Evolutionary conservation across 35 echinoderm and acorn worm species (phyloP).

Genomic region (Ophioderma brevispina): DNA sequence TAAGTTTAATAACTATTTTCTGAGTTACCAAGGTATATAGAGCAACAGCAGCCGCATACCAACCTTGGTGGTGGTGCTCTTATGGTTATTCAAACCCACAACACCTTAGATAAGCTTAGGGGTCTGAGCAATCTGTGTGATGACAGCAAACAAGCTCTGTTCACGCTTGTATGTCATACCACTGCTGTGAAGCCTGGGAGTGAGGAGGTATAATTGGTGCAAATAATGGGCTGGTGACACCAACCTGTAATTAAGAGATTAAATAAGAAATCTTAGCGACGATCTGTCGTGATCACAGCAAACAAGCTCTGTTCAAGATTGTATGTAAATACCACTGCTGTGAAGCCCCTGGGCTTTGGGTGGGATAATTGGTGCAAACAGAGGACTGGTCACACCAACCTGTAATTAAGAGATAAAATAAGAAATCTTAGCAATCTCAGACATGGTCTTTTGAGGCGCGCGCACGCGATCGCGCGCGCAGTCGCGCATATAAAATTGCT

Average conservation of each 20-base stretch:
- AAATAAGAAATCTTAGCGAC: too few species aligned
- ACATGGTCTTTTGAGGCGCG: too few species aligned
- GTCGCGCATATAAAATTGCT: too few species aligned
- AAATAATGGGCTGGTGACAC: constrained; percentile 73
- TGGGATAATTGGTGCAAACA: constrained; percentile 87
- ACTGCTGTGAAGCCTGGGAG: too few species aligned
- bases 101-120: constrained; percentile 91
- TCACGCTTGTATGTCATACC: constrained; percentile 94
- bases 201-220: constrained; percentile 86
- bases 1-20: too few species aligned
- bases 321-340: constrained; percentile 85
- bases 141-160: constrained; percentile 85
- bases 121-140: constrained; percentile 79
- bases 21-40: too few species aligned
- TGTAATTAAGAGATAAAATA: constrained; percentile 18
- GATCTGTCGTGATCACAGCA: constrained; percentile 81
- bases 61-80: constrained; percentile 79
- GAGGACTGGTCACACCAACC: constrained; percentile 70
- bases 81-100: constrained; percentile 97
- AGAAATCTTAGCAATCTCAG: too few species aligned
- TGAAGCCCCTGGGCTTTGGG: constrained; percentile 95
- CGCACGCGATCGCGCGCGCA: too few species aligned
- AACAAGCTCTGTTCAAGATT: constrained; percentile 90
- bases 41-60: too few species aligned
- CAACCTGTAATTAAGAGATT: constrained; percentile 38